Conservation (phyloP, 2,797 vertebrate genomes). For the Antrozous pallidus region DNA sequence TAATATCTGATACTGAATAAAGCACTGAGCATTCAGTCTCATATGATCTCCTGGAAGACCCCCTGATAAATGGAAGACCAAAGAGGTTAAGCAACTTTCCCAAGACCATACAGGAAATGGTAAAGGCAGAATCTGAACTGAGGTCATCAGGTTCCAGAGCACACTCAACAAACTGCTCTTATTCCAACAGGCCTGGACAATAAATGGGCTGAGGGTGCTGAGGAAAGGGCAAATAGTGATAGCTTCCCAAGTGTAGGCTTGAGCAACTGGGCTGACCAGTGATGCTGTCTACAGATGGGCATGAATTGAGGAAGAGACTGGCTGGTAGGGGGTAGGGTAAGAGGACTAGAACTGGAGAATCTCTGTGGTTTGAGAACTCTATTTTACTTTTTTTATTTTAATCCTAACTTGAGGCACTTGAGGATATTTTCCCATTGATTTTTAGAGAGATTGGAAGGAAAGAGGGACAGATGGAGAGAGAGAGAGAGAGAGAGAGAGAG, state of each 20-base stretch:
- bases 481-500: too few species aligned
- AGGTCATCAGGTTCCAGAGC: not conserved
- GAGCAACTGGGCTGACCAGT: accelerated
- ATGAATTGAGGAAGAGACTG: not conserved
- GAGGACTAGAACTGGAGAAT: not conserved
- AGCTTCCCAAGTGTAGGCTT: not conserved
- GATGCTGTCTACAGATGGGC: not conserved
- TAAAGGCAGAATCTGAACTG: not conserved
- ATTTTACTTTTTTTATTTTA: not conserved
- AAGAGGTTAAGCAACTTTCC: not conserved
- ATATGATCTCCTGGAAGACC: not conserved
- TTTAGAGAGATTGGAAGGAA: too few species aligned
- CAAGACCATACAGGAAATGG: not conserved
- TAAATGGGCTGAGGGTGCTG: not conserved
- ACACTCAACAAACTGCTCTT: not conserved
- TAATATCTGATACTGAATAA: not conserved
- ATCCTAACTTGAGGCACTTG: too few species aligned
- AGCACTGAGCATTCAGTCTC: not conserved
- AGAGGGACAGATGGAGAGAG: too few species aligned
- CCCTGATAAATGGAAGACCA: not conserved
- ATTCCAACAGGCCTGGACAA: not conserved
- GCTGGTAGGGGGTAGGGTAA: not conserved
- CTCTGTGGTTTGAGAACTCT: not conserved
- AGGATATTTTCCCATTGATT: too few species aligned
- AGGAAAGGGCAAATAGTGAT: not conserved